phyloP scores from a whole-genome alignment of 1,140 invertebrate genomes.

The Archivesica marissinica region DNA sequence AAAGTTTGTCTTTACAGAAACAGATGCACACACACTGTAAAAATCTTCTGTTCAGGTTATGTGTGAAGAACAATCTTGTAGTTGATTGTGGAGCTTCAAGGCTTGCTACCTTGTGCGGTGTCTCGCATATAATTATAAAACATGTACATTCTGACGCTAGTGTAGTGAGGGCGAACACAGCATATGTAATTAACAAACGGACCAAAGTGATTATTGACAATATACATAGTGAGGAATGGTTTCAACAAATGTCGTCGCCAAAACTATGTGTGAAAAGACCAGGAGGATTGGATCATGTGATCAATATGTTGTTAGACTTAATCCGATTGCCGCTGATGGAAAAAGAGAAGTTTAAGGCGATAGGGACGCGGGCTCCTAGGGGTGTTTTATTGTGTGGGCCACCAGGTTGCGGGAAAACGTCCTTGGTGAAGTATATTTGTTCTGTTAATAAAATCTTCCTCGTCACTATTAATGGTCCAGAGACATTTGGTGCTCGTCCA shows the following conservation, averaged over 20 bases:
- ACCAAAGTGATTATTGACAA: conserved; percentile 65
- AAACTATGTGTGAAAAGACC: conserved; percentile 20
- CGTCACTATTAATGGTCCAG: conserved; percentile 75
- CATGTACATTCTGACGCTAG: neutral
- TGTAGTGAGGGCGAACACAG: neutral
- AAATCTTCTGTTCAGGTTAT: conserved; percentile 66
- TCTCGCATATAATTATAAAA: conserved; percentile 66
- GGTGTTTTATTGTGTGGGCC: conserved; percentile 80
- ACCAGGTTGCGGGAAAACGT: conserved; percentile 81
- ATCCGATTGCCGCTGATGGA: conserved; percentile 65
- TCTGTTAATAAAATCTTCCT: conserved; percentile 70
- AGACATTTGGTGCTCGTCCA: conserved; percentile 75
- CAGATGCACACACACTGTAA: conserved; percentile 64
- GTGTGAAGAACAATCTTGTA: conserved; percentile 61
- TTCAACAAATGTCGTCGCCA: conserved; percentile 50
- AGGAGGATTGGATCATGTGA: conserved; percentile 72
- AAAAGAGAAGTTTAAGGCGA: conserved; percentile 32
- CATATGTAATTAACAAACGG: conserved; percentile 41
- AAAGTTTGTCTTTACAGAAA: neutral
- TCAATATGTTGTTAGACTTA: conserved; percentile 70
- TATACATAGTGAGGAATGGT: conserved; percentile 73
- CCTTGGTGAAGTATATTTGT: conserved; percentile 73
- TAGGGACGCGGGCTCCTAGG: conserved; percentile 55
- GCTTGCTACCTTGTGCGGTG: conserved; percentile 68
- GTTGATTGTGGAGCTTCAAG: conserved; percentile 65